Conservation (phyloP, 2,888 invertebrate species). For the Pristionchus fissidentatus region DNA sequence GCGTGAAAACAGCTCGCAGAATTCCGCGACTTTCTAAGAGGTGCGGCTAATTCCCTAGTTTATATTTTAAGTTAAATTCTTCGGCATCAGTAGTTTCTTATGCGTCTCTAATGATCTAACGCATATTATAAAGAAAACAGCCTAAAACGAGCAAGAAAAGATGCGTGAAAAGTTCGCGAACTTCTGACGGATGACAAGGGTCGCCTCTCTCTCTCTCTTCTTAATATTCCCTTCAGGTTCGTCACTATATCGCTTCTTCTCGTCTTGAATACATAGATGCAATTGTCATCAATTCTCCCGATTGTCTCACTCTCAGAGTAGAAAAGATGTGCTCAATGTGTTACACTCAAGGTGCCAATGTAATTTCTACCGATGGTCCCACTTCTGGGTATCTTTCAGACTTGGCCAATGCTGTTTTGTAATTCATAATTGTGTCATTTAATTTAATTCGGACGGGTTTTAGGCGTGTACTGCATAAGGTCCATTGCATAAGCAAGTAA, state of each 20-base stretch:
- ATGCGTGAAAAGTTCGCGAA: too few relatives aligned
- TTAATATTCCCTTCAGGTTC: constrained; percentile 13
- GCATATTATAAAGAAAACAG: too few relatives aligned
- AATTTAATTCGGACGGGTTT: not conserved
- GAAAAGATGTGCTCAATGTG: constrained; percentile 35
- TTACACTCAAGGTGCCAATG: not conserved
- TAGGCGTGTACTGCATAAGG: not conserved
- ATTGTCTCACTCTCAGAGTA: not conserved
- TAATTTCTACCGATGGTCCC: not conserved
- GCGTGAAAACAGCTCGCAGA: too few relatives aligned
- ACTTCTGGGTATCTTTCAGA: not conserved
- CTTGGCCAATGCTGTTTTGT: not conserved
- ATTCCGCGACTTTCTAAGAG: too few relatives aligned
- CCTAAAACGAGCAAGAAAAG: too few relatives aligned
- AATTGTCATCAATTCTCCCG: not conserved
- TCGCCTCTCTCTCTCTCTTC: too few relatives aligned
- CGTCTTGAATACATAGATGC: constrained; percentile 23
- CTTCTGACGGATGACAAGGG: not conserved
- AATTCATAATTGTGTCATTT: not conserved
- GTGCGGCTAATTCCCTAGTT: too few relatives aligned
- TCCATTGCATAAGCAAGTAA: constrained; percentile 8
- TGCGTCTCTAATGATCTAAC: too few relatives aligned
- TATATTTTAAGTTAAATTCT: too few relatives aligned
- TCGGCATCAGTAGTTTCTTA: too few relatives aligned
- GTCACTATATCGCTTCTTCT: constrained; percentile 40